These are phyloP conservation scores for Andrena hattorfiana DNA, from an alignment of 2,888 invertebrate species.

Conservation along the genomic window DNA sequence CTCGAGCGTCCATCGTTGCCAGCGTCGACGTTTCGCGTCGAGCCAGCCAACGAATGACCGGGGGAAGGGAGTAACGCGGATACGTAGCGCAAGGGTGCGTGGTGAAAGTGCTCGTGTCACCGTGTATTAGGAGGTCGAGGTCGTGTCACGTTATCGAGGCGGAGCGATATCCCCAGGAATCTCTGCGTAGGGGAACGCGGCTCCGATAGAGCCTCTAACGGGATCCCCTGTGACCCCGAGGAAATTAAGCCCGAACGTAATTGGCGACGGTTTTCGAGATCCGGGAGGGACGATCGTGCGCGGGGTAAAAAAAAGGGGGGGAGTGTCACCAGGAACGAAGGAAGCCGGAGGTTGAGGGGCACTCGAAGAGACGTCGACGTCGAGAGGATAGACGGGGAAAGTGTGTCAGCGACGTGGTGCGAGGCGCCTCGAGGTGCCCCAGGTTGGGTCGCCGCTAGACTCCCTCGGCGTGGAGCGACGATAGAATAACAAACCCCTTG, in stretches of 20 bases:
- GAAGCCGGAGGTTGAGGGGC: slow-evolving; percentile 33
- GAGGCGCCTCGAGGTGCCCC: slow-evolving; percentile 55
- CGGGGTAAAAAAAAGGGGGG: background rate
- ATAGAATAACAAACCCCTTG: slow-evolving; percentile 32
- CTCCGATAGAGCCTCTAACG: background rate
- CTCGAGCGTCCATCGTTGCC: background rate
- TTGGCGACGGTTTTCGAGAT: slow-evolving; percentile 15
- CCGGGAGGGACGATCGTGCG: background rate
- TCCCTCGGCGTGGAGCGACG: slow-evolving; percentile 55
- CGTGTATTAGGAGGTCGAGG: slow-evolving; percentile 69
- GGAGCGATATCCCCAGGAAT: slow-evolving; percentile 2
- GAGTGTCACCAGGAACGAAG: slow-evolving; percentile 32
- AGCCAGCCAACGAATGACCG: background rate
- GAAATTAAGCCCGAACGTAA: slow-evolving; percentile 18
- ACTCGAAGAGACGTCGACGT: slow-evolving; percentile 49
- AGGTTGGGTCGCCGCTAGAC: slow-evolving; percentile 59
- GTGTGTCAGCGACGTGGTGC: slow-evolving; percentile 71
- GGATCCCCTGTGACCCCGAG: slow-evolving; percentile 32
- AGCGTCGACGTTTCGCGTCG: slow-evolving; percentile 1
- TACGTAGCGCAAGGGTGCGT: slow-evolving; percentile 39
- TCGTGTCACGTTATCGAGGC: slow-evolving; percentile 54
- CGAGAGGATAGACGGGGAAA: slow-evolving; percentile 64
- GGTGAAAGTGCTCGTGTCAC: slow-evolving; percentile 67
- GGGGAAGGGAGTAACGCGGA: slow-evolving; percentile 30
- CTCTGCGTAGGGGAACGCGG: background rate